Conservation (phyloP, 1,140 invertebrate genomes). For the Adelges cooleyi region DNA sequence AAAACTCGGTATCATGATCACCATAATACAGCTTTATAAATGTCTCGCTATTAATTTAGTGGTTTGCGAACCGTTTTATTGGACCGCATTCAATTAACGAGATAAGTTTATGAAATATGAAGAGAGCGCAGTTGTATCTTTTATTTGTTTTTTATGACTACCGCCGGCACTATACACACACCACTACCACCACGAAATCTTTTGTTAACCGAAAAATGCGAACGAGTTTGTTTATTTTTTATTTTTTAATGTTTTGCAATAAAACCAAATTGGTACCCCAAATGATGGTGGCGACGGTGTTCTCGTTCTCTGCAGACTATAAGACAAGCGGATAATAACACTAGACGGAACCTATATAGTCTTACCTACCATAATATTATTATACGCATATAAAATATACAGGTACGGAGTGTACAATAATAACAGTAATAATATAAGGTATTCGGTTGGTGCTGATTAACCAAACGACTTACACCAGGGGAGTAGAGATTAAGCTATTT, state of each 20-base stretch:
- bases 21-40: not conserved
- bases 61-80: not conserved
- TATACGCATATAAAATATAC: not conserved
- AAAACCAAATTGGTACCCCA: constrained; percentile 13
- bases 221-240: constrained; percentile 15
- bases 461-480: not conserved
- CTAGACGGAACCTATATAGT: too few relatives aligned
- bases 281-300: not conserved
- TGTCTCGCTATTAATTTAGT: not conserved
- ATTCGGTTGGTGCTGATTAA: not conserved
- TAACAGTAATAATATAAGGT: not conserved
- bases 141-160: not conserved
- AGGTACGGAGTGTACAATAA: not conserved
- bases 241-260: constrained; percentile 19
- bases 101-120: not conserved
- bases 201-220: constrained; percentile 1
- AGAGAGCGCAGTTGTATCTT: too few relatives aligned
- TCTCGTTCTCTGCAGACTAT: too few relatives aligned
- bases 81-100: constrained; percentile 8
- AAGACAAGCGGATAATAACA: too few relatives aligned
- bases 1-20: too few relatives aligned
- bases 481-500: constrained; percentile 9
- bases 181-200: not conserved
- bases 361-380: too few relatives aligned
- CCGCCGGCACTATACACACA: too few relatives aligned